phyloP scores from a whole-genome alignment of 2,888 invertebrate species.

The Altica lythri region DNA sequence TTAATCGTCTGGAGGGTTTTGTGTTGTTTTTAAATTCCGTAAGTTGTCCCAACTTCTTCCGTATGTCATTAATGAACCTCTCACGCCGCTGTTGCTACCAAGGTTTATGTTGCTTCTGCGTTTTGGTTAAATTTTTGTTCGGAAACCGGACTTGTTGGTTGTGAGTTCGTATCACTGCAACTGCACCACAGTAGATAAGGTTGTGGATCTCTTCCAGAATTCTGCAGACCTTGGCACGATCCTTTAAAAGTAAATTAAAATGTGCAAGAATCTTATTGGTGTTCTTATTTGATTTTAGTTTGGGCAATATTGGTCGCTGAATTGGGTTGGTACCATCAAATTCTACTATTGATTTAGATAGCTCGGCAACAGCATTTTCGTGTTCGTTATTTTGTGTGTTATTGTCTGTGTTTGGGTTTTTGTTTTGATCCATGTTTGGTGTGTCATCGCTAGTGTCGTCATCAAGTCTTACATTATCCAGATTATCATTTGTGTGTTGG shows the following conservation, averaged over 20 bases:
- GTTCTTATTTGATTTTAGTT: background rate
- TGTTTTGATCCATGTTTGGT: background rate
- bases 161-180: too few relatives aligned
- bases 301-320: background rate
- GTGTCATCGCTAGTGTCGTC: too few relatives aligned
- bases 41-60: too few relatives aligned
- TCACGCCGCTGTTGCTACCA: too few relatives aligned
- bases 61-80: too few relatives aligned
- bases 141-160: too few relatives aligned
- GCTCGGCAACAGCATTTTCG: background rate
- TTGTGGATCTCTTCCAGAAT: background rate
- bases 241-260: background rate
- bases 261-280: background rate
- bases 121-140: too few relatives aligned
- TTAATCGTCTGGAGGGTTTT: too few relatives aligned
- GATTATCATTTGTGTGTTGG: too few relatives aligned
- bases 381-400: background rate
- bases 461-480: too few relatives aligned
- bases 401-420: background rate
- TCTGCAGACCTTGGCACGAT: background rate
- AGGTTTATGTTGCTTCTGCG: too few relatives aligned
- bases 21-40: too few relatives aligned
- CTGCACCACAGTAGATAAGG: background rate
- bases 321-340: background rate
- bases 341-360: background rate